Evolutionary conservation across 2,797 vertebrate genomes (phyloP).

Genomic region (Poecilia gillii): DNA sequence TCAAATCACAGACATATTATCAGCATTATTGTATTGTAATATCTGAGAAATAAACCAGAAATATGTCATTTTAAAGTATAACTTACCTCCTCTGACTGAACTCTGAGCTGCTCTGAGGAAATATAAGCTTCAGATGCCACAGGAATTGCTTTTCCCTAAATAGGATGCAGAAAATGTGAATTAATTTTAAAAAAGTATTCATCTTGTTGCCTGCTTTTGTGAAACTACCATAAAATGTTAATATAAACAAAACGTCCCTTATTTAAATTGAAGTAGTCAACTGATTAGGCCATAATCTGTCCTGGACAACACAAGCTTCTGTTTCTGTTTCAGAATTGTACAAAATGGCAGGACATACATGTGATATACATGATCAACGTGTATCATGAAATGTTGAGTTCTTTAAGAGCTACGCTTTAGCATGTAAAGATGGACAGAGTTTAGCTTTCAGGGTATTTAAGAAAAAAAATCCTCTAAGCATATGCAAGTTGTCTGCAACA

Average conservation of each 20-base stretch:
- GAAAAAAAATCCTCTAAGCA: slow-evolving; percentile 53
- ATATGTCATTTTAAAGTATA: background rate
- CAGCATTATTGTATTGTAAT: background rate
- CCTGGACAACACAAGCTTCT: slow-evolving; percentile 53
- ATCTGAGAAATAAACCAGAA: background rate
- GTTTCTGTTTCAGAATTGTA: slow-evolving; percentile 41
- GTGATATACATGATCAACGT: slow-evolving; percentile 59
- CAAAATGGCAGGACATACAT: slow-evolving; percentile 40
- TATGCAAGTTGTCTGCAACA: slow-evolving; percentile 39
- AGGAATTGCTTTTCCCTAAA: slow-evolving; percentile 87
- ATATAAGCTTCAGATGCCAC: slow-evolving; percentile 93
- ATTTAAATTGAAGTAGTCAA: slow-evolving; percentile 58
- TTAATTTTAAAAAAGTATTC: slow-evolving; percentile 10
- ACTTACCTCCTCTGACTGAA: slow-evolving; percentile 88
- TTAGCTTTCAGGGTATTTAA: slow-evolving; percentile 74
- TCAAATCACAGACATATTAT: background rate
- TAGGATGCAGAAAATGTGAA: slow-evolving; percentile 47
- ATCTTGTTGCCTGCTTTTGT: slow-evolving; percentile 24
- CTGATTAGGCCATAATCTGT: slow-evolving; percentile 46
- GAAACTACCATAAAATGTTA: slow-evolving; percentile 28
- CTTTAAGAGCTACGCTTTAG: slow-evolving; percentile 57
- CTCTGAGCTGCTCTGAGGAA: slow-evolving; percentile 88
- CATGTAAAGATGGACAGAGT: slow-evolving; percentile 67
- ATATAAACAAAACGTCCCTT: slow-evolving; percentile 49
- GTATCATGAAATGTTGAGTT: slow-evolving; percentile 63